These are phyloP conservation scores for Albula glossodonta DNA, from an alignment of 2,113 vertebrate genomes.

Conservation along the genomic window DNA sequence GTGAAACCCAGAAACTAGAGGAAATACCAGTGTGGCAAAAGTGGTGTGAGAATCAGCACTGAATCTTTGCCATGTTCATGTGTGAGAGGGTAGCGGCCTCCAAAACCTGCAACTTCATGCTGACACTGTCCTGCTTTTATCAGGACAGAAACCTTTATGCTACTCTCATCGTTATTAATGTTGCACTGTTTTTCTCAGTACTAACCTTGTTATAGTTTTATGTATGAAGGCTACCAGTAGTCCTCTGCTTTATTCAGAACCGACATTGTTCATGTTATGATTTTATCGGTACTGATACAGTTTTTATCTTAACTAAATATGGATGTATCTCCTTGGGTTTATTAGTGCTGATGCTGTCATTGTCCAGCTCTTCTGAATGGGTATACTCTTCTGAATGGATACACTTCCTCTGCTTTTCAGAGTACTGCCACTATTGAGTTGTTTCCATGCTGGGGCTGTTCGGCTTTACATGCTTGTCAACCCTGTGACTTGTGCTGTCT, in stretches of 20 bases:
- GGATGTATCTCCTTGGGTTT: too few species aligned
- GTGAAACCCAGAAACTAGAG: constrained; percentile 41
- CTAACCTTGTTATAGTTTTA: neutral
- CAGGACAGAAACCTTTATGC: neutral
- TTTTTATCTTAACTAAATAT: too few species aligned
- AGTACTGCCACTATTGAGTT: neutral
- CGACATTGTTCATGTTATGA: neutral
- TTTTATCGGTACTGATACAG: too few species aligned
- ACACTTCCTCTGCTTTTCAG: neutral
- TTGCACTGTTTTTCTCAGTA: neutral
- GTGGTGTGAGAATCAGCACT: constrained; percentile 34
- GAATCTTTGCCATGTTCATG: constrained; percentile 17
- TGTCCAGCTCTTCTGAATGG: too few species aligned
- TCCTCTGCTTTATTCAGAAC: neutral
- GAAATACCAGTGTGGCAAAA: constrained; percentile 59
- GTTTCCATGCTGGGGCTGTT: too few species aligned
- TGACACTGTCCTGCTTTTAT: neutral
- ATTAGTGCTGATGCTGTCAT: too few species aligned
- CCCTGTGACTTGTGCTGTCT: neutral
- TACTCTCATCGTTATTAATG: neutral
- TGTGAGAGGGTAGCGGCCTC: neutral
- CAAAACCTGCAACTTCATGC: neutral
- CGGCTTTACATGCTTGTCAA: too few species aligned
- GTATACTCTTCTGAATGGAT: neutral
- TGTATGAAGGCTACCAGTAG: neutral